Conservation (phyloP, 2,113 vertebrate genomes). For the Amblyopsis rosae region DNA sequence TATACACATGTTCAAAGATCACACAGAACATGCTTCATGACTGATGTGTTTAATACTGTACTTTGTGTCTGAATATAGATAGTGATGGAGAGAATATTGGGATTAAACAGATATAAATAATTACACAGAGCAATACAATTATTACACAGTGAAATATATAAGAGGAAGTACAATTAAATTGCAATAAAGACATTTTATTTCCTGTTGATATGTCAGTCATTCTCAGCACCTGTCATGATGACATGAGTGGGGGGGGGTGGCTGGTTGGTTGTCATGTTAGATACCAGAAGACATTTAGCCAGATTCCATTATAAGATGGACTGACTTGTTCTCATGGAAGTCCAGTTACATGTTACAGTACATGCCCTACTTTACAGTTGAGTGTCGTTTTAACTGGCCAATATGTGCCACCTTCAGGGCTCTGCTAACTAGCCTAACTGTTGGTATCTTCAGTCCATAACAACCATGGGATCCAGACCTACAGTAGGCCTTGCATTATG, state of each 20-base stretch:
- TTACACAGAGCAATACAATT: too few species aligned
- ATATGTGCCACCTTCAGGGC: neutral
- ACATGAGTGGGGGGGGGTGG: neutral
- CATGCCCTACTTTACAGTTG: neutral
- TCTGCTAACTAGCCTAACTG: slow-evolving; percentile 6
- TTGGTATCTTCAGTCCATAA: neutral
- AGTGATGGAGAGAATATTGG: too few species aligned
- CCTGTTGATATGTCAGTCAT: slow-evolving; percentile 27
- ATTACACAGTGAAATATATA: too few species aligned
- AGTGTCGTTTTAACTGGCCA: neutral
- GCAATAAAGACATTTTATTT: slow-evolving; percentile 19
- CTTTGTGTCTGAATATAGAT: too few species aligned
- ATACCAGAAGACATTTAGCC: slow-evolving; percentile 45
- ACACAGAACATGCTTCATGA: too few species aligned
- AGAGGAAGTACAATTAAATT: too few species aligned
- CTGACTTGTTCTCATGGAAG: slow-evolving; percentile 4
- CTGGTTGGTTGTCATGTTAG: slow-evolving; percentile 29
- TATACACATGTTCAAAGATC: too few species aligned
- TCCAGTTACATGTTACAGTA: slow-evolving; percentile 14
- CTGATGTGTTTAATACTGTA: too few species aligned
- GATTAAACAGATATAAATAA: too few species aligned
- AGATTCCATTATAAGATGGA: slow-evolving; percentile 44
- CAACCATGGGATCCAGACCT: neutral
- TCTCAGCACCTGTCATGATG: neutral
- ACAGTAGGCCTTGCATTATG: neutral